Evolutionary conservation across 2,113 vertebrate species (phyloP), one percentile per base, ranked within the genome.

Genomic region (Onychostoma macrolepis): DNA sequence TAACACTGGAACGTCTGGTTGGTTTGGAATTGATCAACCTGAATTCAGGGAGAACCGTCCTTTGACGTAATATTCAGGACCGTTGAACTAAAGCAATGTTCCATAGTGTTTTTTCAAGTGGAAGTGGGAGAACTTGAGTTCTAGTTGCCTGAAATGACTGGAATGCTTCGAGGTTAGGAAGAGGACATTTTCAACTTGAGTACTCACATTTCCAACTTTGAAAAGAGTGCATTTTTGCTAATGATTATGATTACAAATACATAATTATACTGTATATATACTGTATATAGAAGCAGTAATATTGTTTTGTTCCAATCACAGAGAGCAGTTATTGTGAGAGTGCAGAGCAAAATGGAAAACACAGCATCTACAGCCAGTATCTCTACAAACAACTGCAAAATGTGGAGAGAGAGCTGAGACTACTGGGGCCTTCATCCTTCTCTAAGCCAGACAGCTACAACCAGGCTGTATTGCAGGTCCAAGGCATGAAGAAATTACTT

Each of bases 301-400:
- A 61, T n/a, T n/a, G 1, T 56, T 84, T 84, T 84, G 33, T 48
- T 56, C 24, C 50, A 10, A 38, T 56, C 2, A 67, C 91, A 96
- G 95, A 95, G 86, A 90, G 74, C 61, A 90, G 82, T 50, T 78
- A 92, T 48, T 90, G 90, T 38, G 91, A 85, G 5, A 92, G 89
- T 83, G 91, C 93, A 8, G 90, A 95, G 85, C 63, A 5, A 1
- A 88, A 90, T 71, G 92, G 91, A 91, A 96, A 95, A 90, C 90
- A 91, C 87, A 93, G 78, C 0, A 90, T 91, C 86, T 96, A 96
- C 89, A 94, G 90, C 71, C 92, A 76, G n/a, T 97, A 96, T 92
- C 94, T 99, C 83, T 96, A 97, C 92, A 76, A 90, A 74, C 97
- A 98, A 86, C 94, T 99, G 74, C 95, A 95, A 90, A 96, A 93